A percentile compares a stretch with the other conserved stretches of the same genome.
Conservation (phyloP, 2,888 invertebrate species). For the Prenolepis imparis region DNA sequence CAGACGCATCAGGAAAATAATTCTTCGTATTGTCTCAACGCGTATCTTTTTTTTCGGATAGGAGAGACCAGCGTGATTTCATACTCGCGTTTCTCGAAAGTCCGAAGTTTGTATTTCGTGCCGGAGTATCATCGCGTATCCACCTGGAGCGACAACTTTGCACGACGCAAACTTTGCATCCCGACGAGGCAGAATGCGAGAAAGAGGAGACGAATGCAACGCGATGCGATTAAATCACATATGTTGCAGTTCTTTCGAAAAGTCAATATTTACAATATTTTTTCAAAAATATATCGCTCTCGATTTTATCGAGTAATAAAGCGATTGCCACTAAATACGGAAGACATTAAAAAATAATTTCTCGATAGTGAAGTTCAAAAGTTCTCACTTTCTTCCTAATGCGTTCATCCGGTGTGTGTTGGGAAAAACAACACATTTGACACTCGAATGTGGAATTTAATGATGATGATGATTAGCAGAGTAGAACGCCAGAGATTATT, state of each 20-base stretch:
- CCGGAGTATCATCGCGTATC: neutral
- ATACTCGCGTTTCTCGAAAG: neutral
- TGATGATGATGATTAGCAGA: neutral
- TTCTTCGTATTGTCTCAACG: neutral
- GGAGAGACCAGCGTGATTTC: neutral
- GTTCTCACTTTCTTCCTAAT: neutral
- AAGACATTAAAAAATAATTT: neutral
- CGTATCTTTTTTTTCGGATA: neutral
- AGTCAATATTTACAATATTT: neutral
- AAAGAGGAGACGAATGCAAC: neutral
- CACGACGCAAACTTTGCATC: neutral
- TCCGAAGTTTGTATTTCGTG: neutral
- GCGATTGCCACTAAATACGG: neutral
- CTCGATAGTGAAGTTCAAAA: neutral
- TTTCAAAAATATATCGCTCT: neutral
- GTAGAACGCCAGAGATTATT: neutral
- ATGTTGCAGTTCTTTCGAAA: neutral
- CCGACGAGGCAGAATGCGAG: neutral
- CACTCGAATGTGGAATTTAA: slow-evolving; percentile 32
- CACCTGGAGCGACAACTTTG: neutral
- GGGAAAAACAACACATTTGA: neutral
- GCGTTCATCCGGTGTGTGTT: neutral
- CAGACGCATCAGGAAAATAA: neutral
- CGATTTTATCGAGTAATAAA: neutral
- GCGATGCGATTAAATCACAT: too few relatives aligned